A percentile compares a stretch with the other conserved stretches of the same genome.
Evolutionary conservation across 2,888 invertebrate genomes (phyloP).

Genomic region (Nephrotoma appendiculata): DNA sequence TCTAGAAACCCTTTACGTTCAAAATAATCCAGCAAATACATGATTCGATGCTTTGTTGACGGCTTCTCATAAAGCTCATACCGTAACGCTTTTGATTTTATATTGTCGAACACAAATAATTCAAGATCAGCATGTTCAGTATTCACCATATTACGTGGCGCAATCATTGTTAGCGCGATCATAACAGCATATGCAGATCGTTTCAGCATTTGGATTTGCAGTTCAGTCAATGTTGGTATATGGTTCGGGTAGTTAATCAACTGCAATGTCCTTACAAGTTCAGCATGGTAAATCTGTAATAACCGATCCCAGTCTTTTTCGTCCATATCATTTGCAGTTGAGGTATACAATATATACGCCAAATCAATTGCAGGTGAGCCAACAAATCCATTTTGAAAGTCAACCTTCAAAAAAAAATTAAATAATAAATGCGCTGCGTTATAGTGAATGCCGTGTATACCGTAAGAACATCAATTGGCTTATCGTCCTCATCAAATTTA

Average conservation of each 20-base stretch:
- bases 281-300: neutral
- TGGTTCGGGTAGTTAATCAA: neutral
- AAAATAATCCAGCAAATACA: neutral
- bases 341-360: neutral
- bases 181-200: neutral
- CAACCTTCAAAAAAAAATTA: neutral
- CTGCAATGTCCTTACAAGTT: neutral
- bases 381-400: neutral
- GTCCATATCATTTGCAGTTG: neutral
- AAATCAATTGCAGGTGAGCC: conserved; percentile 1
- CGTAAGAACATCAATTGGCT: conserved; percentile 20
- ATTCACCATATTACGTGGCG: neutral
- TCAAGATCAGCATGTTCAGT: neutral
- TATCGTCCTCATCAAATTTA: conserved; percentile 6
- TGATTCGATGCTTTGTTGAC: neutral
- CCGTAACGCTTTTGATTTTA: neutral
- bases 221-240: neutral
- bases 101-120: neutral
- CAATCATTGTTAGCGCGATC: neutral
- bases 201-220: neutral
- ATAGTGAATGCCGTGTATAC: neutral
- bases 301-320: neutral
- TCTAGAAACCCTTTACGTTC: neutral
- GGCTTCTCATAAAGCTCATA: neutral
- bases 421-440: too few species aligned